A percentile compares a stretch with the other conserved stretches of the same genome.
Conservation (phyloP, 2,797 vertebrate species). For the Acipenser oxyrinchus region DNA sequence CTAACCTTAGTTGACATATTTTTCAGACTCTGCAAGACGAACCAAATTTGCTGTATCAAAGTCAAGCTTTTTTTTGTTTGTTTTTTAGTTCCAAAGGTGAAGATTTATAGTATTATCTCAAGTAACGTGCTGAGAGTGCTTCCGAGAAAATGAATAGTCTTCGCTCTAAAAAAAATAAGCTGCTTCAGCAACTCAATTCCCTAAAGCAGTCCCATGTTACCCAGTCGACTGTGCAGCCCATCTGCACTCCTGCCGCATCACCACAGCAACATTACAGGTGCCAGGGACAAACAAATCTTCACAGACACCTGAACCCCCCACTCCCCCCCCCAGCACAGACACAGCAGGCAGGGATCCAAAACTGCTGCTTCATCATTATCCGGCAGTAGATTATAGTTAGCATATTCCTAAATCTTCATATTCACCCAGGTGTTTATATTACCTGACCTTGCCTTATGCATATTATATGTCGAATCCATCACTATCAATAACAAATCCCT, state of each 20-base stretch:
- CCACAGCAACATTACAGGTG: slow-evolving; percentile 9
- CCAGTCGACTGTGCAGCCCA: slow-evolving; percentile 18
- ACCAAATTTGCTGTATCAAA: too few species aligned
- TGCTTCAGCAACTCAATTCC: slow-evolving; percentile 31
- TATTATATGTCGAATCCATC: too few species aligned
- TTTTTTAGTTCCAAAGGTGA: not conserved
- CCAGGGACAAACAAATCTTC: not conserved
- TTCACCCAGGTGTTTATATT: too few species aligned
- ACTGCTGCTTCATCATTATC: too few species aligned
- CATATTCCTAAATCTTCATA: too few species aligned
- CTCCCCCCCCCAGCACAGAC: not conserved
- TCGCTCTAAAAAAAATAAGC: slow-evolving; percentile 23
- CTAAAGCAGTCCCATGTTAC: slow-evolving; percentile 14
- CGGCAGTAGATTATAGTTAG: too few species aligned
- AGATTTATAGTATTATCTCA: slow-evolving; percentile 26
- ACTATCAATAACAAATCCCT: too few species aligned
- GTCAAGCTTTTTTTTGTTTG: too few species aligned
- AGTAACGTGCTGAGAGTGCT: slow-evolving; percentile 26
- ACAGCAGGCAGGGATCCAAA: not conserved
- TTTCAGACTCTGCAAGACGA: too few species aligned
- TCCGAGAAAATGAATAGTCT: slow-evolving; percentile 21
- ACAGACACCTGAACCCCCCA: not conserved
- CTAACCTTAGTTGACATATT: too few species aligned
- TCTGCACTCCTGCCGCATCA: not conserved
- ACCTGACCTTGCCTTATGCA: too few species aligned